Percentiles rank a stretch among this genome's conserved stretches.
Evolutionary conservation across 2,113 vertebrate species (phyloP).

Genomic region (Ageneiosus marmoratus): DNA sequence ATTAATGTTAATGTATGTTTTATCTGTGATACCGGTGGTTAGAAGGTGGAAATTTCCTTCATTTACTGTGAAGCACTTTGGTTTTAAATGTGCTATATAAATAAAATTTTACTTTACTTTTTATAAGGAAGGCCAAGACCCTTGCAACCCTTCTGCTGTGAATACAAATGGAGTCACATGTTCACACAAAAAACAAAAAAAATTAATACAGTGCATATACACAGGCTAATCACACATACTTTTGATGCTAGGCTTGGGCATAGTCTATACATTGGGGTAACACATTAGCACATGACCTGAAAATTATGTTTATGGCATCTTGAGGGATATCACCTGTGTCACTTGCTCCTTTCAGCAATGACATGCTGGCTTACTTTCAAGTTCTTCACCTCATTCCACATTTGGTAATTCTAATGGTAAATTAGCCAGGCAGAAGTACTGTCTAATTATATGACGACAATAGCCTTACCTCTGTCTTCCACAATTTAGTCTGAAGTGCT

Average conservation of each 20-base stretch:
- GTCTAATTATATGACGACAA: constrained; percentile 57
- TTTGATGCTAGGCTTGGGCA: constrained; percentile 24
- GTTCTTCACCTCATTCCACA: constrained; percentile 34
- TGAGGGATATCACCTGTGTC: constrained; percentile 29
- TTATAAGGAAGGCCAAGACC: constrained; percentile 14
- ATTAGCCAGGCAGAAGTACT: constrained; percentile 53
- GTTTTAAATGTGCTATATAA: too few relatives aligned
- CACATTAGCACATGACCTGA: constrained; percentile 39
- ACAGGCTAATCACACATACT: constrained; percentile 23
- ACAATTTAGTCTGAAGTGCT: constrained; percentile 48
- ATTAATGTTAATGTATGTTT: too few relatives aligned
- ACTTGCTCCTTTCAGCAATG: constrained; percentile 34
- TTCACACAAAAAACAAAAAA: constrained; percentile 1
- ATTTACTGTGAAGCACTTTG: too few relatives aligned
- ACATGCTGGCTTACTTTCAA: constrained; percentile 48
- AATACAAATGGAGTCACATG: constrained; percentile 39
- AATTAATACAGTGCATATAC: constrained; percentile 27
- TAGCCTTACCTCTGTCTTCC: constrained; percentile 55
- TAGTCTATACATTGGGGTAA: constrained; percentile 37
- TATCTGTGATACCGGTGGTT: too few relatives aligned
- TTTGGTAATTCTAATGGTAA: constrained; percentile 51
- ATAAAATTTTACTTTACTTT: too few relatives aligned
- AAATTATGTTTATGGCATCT: constrained; percentile 49
- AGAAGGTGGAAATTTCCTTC: too few relatives aligned
- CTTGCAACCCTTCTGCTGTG: constrained; percentile 24